Base-by-base conservation (phyloP, 53 echinoderm and acorn worm genomes). In the Zoroaster sp. region DNA sequence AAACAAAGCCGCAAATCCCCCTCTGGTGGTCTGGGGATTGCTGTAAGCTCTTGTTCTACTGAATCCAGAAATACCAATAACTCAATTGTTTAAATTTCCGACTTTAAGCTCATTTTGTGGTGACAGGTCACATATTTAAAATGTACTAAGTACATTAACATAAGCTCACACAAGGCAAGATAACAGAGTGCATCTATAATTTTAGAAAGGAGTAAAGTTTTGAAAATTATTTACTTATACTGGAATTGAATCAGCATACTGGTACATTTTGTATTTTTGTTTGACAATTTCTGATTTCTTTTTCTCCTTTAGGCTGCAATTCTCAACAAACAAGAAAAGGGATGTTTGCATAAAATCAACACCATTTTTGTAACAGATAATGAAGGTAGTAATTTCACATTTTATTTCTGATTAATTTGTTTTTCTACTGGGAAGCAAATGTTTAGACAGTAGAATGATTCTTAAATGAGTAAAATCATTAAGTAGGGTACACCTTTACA, bases 311-410 rank as follows among this genome's bases (percentile, higher is more conserved):
- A 97, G 97, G 94, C 95, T 69, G 94, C 94, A 5, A 95, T 95
- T 18, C 72, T 68, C 9, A 85, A 89, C 36, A 72, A 68, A 17
- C 33, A 88, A 63, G 66, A 66, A 46, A 94, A 31, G 47, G 88
- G 92, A 18, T 95, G 87, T 77, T 39, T 65, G 43, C 76, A 83
- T 33, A 76, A 80, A 72, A 83, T 93, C 40, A 54, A 74, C 39
- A 77, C 74, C 10, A 30, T 69, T 0, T 87, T 97, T 14, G 86
- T 90, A 40, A 97, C 97, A 18, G 97, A 97, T 87, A 89, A 95
- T 91, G 97, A 97, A 89, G 87, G 97, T 97, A 87, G 73, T 86
- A 73, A 65, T 35, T 35, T 35, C 85, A 21, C 15, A 43, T 21
- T 18, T 11, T 5, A 1, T 72, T 83, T 25, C 21, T 4, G 18